Conservation (phyloP, 1,140 invertebrate species). For the Scylla paramamosain region DNA sequence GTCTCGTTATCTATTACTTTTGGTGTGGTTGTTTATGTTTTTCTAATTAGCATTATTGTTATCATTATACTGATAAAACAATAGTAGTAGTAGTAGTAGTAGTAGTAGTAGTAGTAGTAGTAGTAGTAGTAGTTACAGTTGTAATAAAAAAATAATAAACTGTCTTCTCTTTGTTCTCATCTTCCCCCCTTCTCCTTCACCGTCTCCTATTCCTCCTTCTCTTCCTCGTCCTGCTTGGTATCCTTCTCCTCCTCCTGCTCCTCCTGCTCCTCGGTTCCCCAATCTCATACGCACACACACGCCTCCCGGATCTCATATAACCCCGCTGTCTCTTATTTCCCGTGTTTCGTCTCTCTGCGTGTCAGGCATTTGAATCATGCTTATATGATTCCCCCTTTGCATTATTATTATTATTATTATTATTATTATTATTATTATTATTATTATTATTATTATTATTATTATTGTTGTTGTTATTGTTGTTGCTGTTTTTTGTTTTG, state of each 20-base stretch:
- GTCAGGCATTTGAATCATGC: not conserved
- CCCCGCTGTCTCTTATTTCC: slow-evolving; percentile 3
- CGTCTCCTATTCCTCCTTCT: not conserved
- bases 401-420: not conserved
- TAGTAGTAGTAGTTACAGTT: not conserved
- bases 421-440: not conserved
- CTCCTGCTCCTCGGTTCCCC: slow-evolving; percentile 8
- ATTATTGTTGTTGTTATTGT: not conserved
- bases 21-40: no score
- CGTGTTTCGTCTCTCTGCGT: not conserved
- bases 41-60: not conserved
- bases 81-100: slow-evolving; percentile 14
- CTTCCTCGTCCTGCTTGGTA: not conserved
- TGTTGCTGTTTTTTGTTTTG: not conserved
- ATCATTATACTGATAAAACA: not conserved
- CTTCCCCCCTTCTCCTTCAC: slow-evolving; percentile 7
- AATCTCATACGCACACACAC: slow-evolving; percentile 45
- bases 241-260: slow-evolving; percentile 9
- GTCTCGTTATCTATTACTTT: no score
- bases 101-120: slow-evolving; percentile 23
- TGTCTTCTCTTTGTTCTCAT: not conserved
- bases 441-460: slow-evolving; percentile 7
- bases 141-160: no score
- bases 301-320: slow-evolving; percentile 25
- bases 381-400: not conserved